Conservation (phyloP, 1,140 invertebrate species). For the Drosophila quadrilineata region DNA sequence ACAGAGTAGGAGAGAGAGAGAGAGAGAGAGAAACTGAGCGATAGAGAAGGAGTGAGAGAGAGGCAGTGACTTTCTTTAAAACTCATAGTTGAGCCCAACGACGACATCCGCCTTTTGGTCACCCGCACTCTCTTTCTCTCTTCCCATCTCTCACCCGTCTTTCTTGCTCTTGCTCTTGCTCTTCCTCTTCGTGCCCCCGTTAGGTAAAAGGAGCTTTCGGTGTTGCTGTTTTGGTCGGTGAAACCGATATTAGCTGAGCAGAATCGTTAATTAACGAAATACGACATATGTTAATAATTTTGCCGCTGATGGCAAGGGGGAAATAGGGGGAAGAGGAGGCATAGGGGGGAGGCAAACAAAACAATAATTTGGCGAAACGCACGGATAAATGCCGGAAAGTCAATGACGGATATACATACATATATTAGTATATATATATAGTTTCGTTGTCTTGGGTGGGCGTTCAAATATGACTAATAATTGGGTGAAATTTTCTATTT, state of each 20-base stretch:
- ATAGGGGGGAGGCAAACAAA: conserved; percentile 9
- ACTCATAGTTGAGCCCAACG: conserved; percentile 49
- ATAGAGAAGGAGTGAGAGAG: background rate
- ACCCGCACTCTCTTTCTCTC: background rate
- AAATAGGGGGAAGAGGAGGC: too few species aligned
- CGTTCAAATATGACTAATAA: conserved; percentile 12
- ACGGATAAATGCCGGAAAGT: conserved; percentile 51
- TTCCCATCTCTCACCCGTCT: background rate
- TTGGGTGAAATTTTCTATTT: conserved; percentile 9
- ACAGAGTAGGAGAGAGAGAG: background rate
- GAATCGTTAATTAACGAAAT: conserved; percentile 73
- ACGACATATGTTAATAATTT: conserved; percentile 64
- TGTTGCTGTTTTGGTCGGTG: conserved; percentile 62
- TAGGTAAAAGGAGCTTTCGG: conserved; percentile 57
- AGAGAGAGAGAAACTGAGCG: background rate
- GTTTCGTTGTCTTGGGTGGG: conserved; percentile 3
- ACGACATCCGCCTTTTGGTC: conserved; percentile 5
- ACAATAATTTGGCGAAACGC: conserved; percentile 35
- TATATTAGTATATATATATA: too few species aligned
- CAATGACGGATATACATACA: conserved; percentile 52
- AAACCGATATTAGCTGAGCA: conserved; percentile 78
- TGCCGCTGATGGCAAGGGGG: too few species aligned
- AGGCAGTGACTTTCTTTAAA: conserved; percentile 56
- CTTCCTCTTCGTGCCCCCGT: background rate
- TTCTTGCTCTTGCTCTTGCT: background rate